These are phyloP conservation scores for Apostichopus californicus DNA, from an alignment of 35 echinoderm and acorn worm genomes.

Conservation along the genomic window DNA sequence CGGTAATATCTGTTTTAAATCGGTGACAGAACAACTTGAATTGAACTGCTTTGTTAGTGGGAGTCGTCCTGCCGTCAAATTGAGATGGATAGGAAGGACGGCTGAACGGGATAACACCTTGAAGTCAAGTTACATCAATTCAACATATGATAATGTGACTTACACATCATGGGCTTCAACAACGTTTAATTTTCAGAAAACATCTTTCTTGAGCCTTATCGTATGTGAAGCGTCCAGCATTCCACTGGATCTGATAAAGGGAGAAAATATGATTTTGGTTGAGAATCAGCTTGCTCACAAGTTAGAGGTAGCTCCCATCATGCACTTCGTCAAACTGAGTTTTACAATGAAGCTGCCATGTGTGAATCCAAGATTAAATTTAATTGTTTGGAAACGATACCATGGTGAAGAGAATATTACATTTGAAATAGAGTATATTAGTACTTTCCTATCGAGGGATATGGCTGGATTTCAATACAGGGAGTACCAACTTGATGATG, in stretches of 20 bases:
- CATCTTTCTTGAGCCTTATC: not conserved
- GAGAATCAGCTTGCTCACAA: not conserved
- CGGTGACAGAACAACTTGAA: not conserved
- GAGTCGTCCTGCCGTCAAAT: not conserved
- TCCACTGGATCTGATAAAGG: not conserved
- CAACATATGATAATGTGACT: not conserved
- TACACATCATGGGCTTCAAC: not conserved
- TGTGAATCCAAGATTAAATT: not conserved
- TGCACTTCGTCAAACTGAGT: not conserved
- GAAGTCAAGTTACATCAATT: not conserved
- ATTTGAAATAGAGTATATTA: not conserved
- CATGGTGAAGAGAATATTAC: not conserved
- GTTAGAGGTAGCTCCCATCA: not conserved
- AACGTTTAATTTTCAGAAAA: no score
- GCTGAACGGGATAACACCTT: not conserved
- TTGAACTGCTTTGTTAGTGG: not conserved
- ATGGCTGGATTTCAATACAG: not conserved
- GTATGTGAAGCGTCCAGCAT: not conserved
- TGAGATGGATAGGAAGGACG: not conserved
- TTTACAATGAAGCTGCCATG: not conserved
- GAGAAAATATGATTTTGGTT: not conserved
- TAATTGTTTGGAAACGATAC: not conserved
- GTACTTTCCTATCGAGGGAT: not conserved
- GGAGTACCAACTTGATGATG: not conserved
- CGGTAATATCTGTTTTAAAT: not conserved